Evolutionary conservation across 2,888 invertebrate species (phyloP).

Genomic region (Nezara viridula): DNA sequence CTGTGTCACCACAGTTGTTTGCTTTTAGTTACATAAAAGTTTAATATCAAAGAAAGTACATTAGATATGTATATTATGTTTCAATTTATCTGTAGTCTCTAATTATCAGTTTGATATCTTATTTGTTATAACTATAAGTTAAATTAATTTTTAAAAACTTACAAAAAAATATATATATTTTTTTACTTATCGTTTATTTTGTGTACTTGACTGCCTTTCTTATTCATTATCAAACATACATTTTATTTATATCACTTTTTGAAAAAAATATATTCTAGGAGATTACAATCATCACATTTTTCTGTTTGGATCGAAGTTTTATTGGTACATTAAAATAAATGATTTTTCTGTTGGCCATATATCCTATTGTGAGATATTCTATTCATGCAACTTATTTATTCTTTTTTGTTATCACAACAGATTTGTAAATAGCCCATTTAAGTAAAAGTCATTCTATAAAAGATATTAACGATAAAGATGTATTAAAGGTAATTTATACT

Average conservation of each 20-base stretch:
- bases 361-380: too few species aligned
- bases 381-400: too few species aligned
- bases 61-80: neutral
- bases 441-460: too few species aligned
- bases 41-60: neutral
- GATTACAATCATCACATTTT: neutral
- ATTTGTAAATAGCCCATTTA: too few species aligned
- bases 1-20: neutral
- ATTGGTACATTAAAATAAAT: neutral
- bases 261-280: neutral
- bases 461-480: neutral
- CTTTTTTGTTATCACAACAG: too few species aligned
- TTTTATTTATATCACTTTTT: neutral
- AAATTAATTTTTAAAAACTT: neutral
- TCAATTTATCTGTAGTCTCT: neutral
- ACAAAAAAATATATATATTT: neutral
- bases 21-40: too few species aligned
- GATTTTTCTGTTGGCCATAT: neutral
- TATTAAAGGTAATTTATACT: neutral
- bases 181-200: neutral
- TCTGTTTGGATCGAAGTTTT: neutral
- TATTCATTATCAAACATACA: neutral
- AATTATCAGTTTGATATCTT: neutral
- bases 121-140: neutral
- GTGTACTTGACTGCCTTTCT: neutral